These are phyloP conservation scores for Heliconius ethilla DNA, from an alignment of 2,888 invertebrate genomes.

Conservation along the genomic window DNA sequence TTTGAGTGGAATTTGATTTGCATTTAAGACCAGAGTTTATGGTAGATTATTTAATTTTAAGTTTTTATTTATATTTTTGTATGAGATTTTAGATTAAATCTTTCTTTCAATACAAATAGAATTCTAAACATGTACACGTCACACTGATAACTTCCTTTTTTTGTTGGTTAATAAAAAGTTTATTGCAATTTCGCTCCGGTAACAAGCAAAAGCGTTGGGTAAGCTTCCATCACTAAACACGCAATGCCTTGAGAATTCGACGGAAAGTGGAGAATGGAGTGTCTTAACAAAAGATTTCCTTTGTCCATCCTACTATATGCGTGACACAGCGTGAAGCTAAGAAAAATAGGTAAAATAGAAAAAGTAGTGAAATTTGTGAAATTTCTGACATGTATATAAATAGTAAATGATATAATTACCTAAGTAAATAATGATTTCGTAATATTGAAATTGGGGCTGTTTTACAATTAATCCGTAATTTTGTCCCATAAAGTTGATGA, in stretches of 20 bases:
- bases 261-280: too few relatives aligned
- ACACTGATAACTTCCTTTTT: too few relatives aligned
- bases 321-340: background rate
- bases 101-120: background rate
- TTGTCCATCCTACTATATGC: too few relatives aligned
- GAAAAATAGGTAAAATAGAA: background rate
- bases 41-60: background rate
- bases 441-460: background rate
- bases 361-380: background rate
- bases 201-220: background rate
- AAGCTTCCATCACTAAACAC: too few relatives aligned
- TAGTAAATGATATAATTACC: background rate
- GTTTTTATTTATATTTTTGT: background rate
- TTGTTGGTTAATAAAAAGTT: too few relatives aligned
- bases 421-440: background rate
- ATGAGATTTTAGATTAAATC: background rate
- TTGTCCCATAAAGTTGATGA: slow-evolving; percentile 1
- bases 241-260: too few relatives aligned
- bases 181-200: background rate
- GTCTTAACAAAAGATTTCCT: too few relatives aligned
- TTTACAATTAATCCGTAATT: background rate
- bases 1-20: slow-evolving; percentile 10
- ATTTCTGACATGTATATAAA: background rate
- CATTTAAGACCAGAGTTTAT: slow-evolving; percentile 7
- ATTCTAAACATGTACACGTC: too few relatives aligned